phyloP scores from a whole-genome alignment of 2,113 vertebrate species.

The Phrynosoma blainvillii region DNA sequence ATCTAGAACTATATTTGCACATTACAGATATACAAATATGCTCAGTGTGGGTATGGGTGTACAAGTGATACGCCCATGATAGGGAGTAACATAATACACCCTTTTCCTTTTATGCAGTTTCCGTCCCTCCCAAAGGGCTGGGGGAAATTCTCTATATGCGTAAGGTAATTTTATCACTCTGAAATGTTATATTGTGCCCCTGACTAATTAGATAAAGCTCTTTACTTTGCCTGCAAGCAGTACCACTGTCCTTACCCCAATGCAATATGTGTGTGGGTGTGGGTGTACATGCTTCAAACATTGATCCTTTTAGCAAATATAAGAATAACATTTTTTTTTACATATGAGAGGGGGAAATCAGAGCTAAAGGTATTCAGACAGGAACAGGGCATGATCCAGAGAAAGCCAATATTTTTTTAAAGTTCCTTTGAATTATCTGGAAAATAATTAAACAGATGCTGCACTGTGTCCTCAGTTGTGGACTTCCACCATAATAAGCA shows the following conservation, averaged over 20 bases:
- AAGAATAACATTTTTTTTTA: not conserved
- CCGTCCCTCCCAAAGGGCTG: not conserved
- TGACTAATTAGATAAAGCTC: conserved; percentile 9
- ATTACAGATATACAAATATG: conserved; percentile 42
- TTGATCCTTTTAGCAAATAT: conserved; percentile 15
- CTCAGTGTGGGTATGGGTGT: conserved; percentile 53
- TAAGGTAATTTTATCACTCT: not conserved
- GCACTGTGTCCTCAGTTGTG: not conserved
- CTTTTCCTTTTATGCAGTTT: conserved; percentile 17
- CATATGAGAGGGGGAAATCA: not conserved
- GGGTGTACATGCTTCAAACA: not conserved
- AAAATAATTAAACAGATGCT: not conserved
- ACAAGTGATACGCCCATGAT: conserved; percentile 22
- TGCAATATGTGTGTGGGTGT: not conserved
- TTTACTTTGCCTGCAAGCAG: fast-evolving
- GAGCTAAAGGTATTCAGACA: not conserved
- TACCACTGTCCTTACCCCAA: not conserved
- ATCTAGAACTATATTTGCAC: conserved; percentile 55
- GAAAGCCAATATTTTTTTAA: not conserved
- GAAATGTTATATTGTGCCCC: not conserved
- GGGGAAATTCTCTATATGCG: conserved; percentile 15
- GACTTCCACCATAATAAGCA: not conserved
- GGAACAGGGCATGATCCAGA: not conserved
- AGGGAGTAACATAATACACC: conserved; percentile 35
- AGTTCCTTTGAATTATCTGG: not conserved